Percentiles rank a stretch among this genome's conserved stretches.
Conservation (phyloP, 2,797 vertebrate genomes). For the Clarias fuscus region DNA sequence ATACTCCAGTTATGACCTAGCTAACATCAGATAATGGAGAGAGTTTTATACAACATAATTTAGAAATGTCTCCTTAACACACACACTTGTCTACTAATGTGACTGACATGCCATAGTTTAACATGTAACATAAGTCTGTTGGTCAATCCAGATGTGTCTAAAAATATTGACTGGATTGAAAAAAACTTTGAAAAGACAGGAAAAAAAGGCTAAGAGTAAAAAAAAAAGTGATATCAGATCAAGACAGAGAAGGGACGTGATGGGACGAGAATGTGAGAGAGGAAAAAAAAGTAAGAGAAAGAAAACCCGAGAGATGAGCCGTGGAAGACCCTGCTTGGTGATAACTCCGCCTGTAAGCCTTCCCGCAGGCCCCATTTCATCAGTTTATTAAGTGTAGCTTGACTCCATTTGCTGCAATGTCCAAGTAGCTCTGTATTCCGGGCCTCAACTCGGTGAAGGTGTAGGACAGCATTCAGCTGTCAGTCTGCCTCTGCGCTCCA, state of each 20-base stretch:
- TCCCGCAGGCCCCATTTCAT: conserved; percentile 35
- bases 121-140: not conserved
- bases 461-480: conserved; percentile 5
- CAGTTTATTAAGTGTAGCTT: conserved; percentile 37
- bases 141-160: not conserved
- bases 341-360: conserved; percentile 19
- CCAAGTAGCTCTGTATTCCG: conserved; percentile 13
- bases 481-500: conserved; percentile 15
- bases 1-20: not conserved
- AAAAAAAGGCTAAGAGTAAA: not conserved
- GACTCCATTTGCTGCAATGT: conserved; percentile 37
- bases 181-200: conserved; percentile 9
- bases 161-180: not conserved
- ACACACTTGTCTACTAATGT: conserved; percentile 65
- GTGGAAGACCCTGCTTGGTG: conserved; percentile 19
- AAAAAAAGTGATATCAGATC: not conserved
- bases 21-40: not conserved
- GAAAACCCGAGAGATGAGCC: conserved; percentile 2
- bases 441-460: not conserved
- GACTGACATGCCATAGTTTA: conserved; percentile 9
- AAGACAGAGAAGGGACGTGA: not conserved
- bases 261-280: not conserved
- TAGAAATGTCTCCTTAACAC: conserved; percentile 25
- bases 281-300: conserved; percentile 1
- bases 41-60: conserved; percentile 2